These are phyloP conservation scores for Carassius carassius DNA, from an alignment of 2,113 vertebrate genomes.

Conservation along the genomic window DNA sequence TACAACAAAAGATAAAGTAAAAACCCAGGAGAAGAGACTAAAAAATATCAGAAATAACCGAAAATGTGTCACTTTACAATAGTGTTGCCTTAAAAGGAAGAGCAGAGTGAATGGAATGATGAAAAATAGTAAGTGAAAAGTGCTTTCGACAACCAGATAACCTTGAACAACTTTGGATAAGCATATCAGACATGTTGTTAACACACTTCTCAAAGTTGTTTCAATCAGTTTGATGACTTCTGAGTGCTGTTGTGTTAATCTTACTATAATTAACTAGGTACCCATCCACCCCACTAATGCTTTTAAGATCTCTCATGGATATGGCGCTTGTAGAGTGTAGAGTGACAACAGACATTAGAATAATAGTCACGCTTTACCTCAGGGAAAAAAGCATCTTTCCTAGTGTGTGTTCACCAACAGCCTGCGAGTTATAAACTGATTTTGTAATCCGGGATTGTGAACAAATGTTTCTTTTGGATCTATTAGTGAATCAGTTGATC, in stretches of 20 bases:
- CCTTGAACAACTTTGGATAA: neutral
- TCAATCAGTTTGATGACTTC: slow-evolving; percentile 1
- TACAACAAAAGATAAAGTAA: neutral
- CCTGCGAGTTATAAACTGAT: neutral
- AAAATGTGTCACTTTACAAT: neutral
- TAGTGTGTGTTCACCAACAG: neutral
- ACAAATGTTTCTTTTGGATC: neutral
- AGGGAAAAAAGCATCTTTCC: neutral
- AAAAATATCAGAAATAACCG: neutral
- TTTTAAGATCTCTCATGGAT: slow-evolving; percentile 7
- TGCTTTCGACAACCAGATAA: neutral
- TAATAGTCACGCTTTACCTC: neutral
- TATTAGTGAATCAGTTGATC: neutral
- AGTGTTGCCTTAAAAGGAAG: neutral
- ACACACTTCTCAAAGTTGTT: neutral
- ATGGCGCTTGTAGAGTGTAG: neutral
- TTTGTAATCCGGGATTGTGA: too few relatives aligned
- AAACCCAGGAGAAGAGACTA: neutral
- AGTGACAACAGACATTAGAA: slow-evolving; percentile 17
- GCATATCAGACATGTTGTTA: slow-evolving; percentile 21
- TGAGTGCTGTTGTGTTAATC: slow-evolving; percentile 31
- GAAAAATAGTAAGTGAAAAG: neutral
- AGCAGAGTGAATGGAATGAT: neutral
- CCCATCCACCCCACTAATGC: neutral
- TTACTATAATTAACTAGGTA: neutral